These are phyloP conservation scores for Arbacia lixula DNA, from an alignment of 53 echinoderm and acorn worm species.

Conservation along the genomic window DNA sequence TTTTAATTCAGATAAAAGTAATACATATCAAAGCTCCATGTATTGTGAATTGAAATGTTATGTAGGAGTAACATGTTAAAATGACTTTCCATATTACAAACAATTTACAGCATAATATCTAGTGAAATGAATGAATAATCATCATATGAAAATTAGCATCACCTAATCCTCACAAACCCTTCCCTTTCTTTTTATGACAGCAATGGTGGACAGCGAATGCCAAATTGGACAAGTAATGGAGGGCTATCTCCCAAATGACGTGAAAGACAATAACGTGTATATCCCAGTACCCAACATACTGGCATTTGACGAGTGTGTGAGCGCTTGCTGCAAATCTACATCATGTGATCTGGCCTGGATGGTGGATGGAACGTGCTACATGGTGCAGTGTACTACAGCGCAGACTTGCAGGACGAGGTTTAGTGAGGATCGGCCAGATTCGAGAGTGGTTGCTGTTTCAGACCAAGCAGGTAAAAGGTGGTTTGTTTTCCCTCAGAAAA, in stretches of 20 bases:
- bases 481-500: too few relatives aligned
- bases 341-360: conserved; percentile 55
- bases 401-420: conserved; percentile 7
- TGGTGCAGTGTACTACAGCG: conserved; percentile 21
- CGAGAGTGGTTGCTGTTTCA: background rate
- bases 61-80: background rate
- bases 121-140: background rate
- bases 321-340: conserved; percentile 29
- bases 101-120: background rate
- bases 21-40: too few relatives aligned
- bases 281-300: background rate
- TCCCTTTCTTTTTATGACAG: background rate
- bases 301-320: conserved; percentile 22
- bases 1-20: too few relatives aligned
- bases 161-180: background rate
- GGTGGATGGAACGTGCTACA: conserved; percentile 21
- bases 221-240: background rate
- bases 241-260: conserved; percentile 18
- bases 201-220: background rate
- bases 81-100: too few relatives aligned
- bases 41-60: background rate
- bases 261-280: background rate
- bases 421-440: background rate
- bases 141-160: background rate
- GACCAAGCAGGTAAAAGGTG: background rate